A percentile compares a stretch with the other conserved stretches of the same genome.
Conservation (phyloP, 2,888 invertebrate species). For the Erebia ligea region DNA sequence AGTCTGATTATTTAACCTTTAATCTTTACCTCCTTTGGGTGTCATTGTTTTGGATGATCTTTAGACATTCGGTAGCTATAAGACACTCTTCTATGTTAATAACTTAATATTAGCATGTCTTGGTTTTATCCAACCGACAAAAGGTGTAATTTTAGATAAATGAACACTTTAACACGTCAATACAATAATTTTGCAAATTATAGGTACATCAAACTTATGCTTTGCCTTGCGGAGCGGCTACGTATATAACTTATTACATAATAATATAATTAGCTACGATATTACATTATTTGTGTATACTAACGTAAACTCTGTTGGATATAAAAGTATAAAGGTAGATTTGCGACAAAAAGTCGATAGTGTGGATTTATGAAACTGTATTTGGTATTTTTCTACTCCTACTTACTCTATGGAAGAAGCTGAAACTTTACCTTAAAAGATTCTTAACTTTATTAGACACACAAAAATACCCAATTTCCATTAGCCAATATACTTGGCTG, state of each 20-base stretch:
- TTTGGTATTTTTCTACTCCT: too few relatives aligned
- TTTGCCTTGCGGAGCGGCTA: too few relatives aligned
- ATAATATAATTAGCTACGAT: background rate
- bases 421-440: too few relatives aligned
- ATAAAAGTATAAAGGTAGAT: conserved; percentile 3
- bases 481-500: too few relatives aligned
- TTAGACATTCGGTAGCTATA: conserved; percentile 7
- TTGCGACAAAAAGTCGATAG: background rate
- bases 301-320: background rate
- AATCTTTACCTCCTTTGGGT: conserved; percentile 12
- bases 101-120: background rate
- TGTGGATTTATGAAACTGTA: background rate
- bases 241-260: too few relatives aligned
- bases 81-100: background rate
- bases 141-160: background rate
- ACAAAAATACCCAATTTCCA: too few relatives aligned
- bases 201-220: background rate
- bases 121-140: background rate
- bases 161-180: conserved; percentile 10
- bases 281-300: background rate
- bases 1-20: conserved; percentile 18
- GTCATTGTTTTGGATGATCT: conserved; percentile 18
- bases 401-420: too few relatives aligned
- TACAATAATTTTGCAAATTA: background rate
- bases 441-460: too few relatives aligned